Base-by-base conservation (phyloP, 2,888 invertebrate genomes). In the Cataglyphis cursor region DNA sequence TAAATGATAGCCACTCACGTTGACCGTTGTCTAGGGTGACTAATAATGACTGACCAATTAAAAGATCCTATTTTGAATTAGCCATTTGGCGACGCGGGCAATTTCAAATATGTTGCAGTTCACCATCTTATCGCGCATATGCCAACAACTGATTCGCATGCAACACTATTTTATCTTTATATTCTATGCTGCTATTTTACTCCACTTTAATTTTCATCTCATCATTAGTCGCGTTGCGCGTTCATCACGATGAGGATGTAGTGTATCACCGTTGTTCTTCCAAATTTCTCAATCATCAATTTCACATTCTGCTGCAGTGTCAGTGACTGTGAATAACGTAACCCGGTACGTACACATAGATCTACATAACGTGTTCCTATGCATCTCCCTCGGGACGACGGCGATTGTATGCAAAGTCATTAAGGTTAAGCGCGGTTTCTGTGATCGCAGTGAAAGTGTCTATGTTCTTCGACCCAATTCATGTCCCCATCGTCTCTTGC, bases 241-340 rank as follows among this genome's bases (percentile, higher is more conserved):
- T 54, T 70, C 70, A 15, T 9, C 24, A 81, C 84, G 68, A 61
- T 35, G 54, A 61, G 21, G 0, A 59, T 82, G 65, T 87, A 89
- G 61, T 35, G 54, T 28, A 12, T 28, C n/a, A 8, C 15, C 12
- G 9, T 38, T 12, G 12, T 59, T 44, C 12, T 41, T 72, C 70
- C 24, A 41, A n/a, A 28, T 12, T 15, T 59, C n/a, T 44, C 31
- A 10, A 21, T 31, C 21, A 57, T 57, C 9, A 82, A 88, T 90
- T 93, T 94, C 94, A 94, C 94, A 92, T 92, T 94, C 94, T 94
- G 92, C 94, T 94, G 94, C 94, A 94, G 94, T 94, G 94, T 90
- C 94, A 94, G 94, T 94, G 93, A 94, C 93, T 94, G 94, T 94
- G 94, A 94, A 90, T 86, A 73, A 65, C 38, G 28, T 64, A 54